Evolutionary conservation across 2,797 vertebrate species (phyloP).

Genomic region (Manis javanica): DNA sequence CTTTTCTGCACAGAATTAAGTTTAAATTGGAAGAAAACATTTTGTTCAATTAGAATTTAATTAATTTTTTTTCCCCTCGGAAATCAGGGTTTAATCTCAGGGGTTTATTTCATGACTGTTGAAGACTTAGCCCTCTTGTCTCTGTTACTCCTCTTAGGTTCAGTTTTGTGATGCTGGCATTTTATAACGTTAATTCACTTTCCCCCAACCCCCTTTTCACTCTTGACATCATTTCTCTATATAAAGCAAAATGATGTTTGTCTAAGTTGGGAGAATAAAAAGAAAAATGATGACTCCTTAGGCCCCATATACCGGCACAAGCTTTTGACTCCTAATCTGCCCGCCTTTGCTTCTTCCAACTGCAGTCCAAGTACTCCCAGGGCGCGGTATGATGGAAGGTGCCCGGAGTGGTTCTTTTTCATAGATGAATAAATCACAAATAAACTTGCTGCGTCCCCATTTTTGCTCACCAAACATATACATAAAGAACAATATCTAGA

Average conservation of each 20-base stretch:
- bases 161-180: neutral
- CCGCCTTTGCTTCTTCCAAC: neutral
- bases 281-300: neutral
- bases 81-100: slow-evolving; percentile 24
- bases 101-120: neutral
- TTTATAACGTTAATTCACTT: neutral
- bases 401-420: neutral
- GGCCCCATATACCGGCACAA: accelerated
- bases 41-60: slow-evolving; percentile 53
- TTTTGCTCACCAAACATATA: neutral
- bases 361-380: neutral
- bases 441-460: neutral
- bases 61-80: neutral
- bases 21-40: slow-evolving; percentile 55
- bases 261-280: neutral
- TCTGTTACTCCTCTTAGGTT: neutral
- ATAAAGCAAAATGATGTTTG: neutral
- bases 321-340: neutral
- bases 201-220: neutral
- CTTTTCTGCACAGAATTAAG: slow-evolving; percentile 43
- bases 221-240: neutral
- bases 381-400: neutral
- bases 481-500: neutral
- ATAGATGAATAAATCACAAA: neutral
- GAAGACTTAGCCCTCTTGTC: neutral